phyloP scores from a whole-genome alignment of 2,797 vertebrate species.

The Lycodopsis pacificus region DNA sequence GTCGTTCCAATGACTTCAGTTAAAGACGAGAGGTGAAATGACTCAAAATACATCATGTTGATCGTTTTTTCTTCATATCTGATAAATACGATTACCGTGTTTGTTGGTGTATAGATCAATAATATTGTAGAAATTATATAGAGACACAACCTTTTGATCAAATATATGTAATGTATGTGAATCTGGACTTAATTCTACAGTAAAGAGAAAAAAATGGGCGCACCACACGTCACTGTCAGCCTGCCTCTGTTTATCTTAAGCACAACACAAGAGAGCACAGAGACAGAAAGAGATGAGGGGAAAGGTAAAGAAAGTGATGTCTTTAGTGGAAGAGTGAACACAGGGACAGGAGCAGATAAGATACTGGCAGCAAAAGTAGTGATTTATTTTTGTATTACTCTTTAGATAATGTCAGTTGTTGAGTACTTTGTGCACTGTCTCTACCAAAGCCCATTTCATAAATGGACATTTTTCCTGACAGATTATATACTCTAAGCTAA shows the following conservation, averaged over 20 bases:
- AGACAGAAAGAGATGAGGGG: neutral
- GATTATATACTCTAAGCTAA: constrained; percentile 1
- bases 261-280: neutral
- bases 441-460: neutral
- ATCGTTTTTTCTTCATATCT: neutral
- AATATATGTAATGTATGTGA: neutral
- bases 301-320: neutral
- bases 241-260: neutral
- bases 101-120: neutral
- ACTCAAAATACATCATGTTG: neutral
- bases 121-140: neutral
- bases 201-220: neutral
- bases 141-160: neutral
- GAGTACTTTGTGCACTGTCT: neutral
- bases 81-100: neutral
- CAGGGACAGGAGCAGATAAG: neutral
- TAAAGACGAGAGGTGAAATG: neutral
- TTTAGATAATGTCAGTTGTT: neutral
- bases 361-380: neutral
- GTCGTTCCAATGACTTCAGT: neutral
- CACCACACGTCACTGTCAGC: too few relatives aligned
- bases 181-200: neutral
- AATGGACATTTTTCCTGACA: neutral
- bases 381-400: neutral
- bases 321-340: neutral